phyloP scores from a whole-genome alignment of 2,113 vertebrate species.

The Cinclus cinclus region DNA sequence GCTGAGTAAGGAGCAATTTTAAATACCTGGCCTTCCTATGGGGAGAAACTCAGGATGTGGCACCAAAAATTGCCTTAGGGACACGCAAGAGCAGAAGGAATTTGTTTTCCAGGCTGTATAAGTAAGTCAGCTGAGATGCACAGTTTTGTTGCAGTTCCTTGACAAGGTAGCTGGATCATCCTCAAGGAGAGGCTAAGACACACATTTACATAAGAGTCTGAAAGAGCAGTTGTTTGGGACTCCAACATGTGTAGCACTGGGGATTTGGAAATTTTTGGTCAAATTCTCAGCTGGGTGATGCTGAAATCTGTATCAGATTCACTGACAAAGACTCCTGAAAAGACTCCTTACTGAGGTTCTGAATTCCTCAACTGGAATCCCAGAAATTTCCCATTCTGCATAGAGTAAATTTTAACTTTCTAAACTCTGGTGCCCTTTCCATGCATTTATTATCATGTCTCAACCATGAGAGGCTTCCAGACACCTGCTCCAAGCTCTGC shows the following conservation, averaged over 20 bases:
- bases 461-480: background rate
- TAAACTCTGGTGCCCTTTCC: background rate
- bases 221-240: background rate
- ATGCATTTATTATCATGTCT: fast-evolving
- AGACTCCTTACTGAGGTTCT: background rate
- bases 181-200: background rate
- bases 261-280: background rate
- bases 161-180: background rate
- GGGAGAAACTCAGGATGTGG: background rate
- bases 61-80: background rate
- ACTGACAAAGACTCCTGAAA: background rate
- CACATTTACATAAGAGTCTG: background rate
- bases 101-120: background rate
- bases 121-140: background rate
- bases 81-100: background rate
- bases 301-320: background rate
- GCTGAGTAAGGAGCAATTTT: background rate
- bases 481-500: background rate
- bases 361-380: background rate
- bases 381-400: background rate
- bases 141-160: background rate
- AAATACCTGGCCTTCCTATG: background rate
- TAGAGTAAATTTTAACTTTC: background rate
- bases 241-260: background rate
- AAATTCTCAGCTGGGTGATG: background rate